These are phyloP conservation scores for Hemiscyllium ocellatum DNA, from an alignment of 2,113 vertebrate species.

Conservation along the genomic window DNA sequence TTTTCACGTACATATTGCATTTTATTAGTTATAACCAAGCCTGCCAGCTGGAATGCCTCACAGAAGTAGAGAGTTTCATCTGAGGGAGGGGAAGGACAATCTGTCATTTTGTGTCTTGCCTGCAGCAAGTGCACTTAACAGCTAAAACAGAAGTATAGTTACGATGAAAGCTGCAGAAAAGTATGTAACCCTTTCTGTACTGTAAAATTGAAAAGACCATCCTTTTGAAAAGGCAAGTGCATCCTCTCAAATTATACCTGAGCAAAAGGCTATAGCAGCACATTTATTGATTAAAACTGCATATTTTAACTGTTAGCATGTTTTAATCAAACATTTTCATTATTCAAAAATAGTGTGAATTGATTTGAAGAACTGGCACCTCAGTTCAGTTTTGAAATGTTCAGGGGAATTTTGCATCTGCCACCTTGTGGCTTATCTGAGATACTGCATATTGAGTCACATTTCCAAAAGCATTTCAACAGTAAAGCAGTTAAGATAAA, in stretches of 20 bases:
- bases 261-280: neutral
- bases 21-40: conserved; percentile 11
- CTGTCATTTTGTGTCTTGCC: conserved; percentile 21
- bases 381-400: neutral
- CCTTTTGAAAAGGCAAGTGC: neutral
- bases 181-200: neutral
- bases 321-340: neutral
- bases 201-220: neutral
- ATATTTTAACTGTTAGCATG: neutral
- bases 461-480: neutral
- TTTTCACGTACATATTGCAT: neutral
- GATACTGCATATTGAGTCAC: neutral
- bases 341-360: neutral
- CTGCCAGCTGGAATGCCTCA: conserved; percentile 20
- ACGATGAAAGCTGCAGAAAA: neutral
- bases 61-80: neutral
- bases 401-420: neutral
- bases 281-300: neutral
- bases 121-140: conserved; percentile 25
- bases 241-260: neutral
- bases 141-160: neutral
- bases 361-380: neutral
- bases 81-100: neutral
- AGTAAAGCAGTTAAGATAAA: neutral
- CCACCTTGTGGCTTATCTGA: neutral